Base-by-base conservation (phyloP, 2,113 vertebrate genomes). In the Ageneiosus marmoratus region DNA sequence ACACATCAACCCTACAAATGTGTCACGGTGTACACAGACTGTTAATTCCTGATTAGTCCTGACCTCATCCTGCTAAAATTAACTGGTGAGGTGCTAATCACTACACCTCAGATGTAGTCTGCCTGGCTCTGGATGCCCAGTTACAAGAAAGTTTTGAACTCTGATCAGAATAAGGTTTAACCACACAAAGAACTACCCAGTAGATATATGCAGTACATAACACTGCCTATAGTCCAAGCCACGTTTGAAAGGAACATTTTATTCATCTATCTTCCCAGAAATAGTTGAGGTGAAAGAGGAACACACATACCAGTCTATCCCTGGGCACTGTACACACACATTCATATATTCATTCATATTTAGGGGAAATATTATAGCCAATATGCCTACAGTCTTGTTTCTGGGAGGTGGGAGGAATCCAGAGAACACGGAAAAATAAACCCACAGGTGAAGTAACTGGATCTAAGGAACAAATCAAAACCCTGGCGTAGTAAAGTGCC, bases 21-120 rank as follows among this genome's bases (percentile, higher is more conserved):
- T 1, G 44, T 73, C 48, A 95, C 94, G 95, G 90, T 89, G 94
- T 90, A 94, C 93, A 91, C 88, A 89, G 90, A 89, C 93, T 94
- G 89, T 90, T 96, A 95, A 94, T 95, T 95, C 94, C 93, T 93
- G 92, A 95, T 96, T 95, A 95, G 90, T 94, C 90, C 90, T 90
- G 89, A 91, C 93, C 91, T 92, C 94, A 94, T 91, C 90, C 89
- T 94, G 90, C 81, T 93, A 90, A 95, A 94, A 95, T 95, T 93
- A 95, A 95, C 93, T 87, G 92, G 91, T 91, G 92, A 92, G 92
- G 93, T 88, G 90, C 92, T 94, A 95, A 96, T 95, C 93, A 93
- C 85, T 78, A 84, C 86, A 85, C 89, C 88, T 92, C 86, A 90
- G 90, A 90, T 88, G 87, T 85, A 78, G 89, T 77, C 72, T 44